phyloP scores from a whole-genome alignment of 2,888 invertebrate species.

The Chaetogeoica ovagalla region DNA sequence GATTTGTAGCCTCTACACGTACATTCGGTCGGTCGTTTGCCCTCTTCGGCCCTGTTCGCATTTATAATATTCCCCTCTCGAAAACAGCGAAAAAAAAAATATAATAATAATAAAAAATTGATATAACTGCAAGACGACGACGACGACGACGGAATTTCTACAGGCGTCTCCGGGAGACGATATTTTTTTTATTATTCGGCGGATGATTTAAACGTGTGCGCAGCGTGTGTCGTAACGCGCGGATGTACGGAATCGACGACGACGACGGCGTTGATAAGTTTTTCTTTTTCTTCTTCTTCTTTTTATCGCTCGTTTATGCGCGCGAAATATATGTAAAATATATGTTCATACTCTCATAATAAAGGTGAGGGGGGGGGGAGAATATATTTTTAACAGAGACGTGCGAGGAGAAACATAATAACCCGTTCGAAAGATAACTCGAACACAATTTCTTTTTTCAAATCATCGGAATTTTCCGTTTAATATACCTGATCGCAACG shows the following conservation, averaged over 20 bases:
- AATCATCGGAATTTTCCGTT: no score
- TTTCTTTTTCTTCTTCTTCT: background rate
- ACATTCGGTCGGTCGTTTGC: conserved; percentile 4
- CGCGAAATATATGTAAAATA: background rate
- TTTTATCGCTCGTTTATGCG: background rate
- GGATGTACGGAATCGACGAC: background rate
- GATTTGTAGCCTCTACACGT: conserved; percentile 30
- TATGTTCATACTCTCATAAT: background rate
- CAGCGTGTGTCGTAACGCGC: background rate
- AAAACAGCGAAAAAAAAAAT: no score
- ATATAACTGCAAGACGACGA: conserved; percentile 22
- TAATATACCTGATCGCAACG: no score
- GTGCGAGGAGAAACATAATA: no score
- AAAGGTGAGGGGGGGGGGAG: no score
- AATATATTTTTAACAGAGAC: background rate
- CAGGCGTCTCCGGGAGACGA: background rate
- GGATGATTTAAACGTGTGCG: background rate
- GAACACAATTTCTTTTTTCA: no score
- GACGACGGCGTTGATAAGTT: background rate
- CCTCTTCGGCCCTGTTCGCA: conserved; percentile 4
- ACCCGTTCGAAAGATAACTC: no score
- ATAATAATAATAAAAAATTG: conserved; percentile 18
- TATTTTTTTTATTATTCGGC: background rate
- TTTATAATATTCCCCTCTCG: conserved; percentile 4
- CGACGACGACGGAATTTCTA: conserved; percentile 1